Evolutionary conservation across 1,140 invertebrate genomes (phyloP).

Genomic region (Heterodera carotae): DNA sequence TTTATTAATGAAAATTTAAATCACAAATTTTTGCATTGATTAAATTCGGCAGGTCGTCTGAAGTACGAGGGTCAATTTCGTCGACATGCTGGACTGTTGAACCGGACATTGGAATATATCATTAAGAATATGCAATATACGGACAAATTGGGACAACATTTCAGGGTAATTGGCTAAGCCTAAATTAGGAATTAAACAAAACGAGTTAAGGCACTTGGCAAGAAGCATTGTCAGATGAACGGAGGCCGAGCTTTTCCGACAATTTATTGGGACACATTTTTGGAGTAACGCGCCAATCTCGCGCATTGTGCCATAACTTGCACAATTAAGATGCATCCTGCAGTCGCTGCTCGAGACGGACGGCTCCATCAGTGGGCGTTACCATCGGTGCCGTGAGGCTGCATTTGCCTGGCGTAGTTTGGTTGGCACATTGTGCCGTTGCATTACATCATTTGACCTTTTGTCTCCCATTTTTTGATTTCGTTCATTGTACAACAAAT

Average conservation of each 20-base stretch:
- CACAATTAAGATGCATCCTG: constrained; percentile 14
- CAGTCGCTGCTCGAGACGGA: constrained; percentile 34
- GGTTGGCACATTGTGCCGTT: not conserved
- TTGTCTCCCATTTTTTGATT: constrained; percentile 33
- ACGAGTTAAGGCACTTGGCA: constrained; percentile 47
- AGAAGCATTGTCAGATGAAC: constrained; percentile 49
- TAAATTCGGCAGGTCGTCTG: constrained; percentile 17
- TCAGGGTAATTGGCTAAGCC: constrained; percentile 29
- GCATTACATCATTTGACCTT: too few relatives aligned
- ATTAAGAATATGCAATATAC: constrained; percentile 51
- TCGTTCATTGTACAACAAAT: constrained; percentile 52
- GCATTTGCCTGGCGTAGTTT: constrained; percentile 45
- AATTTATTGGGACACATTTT: constrained; percentile 52
- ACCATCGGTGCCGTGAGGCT: constrained; percentile 47
- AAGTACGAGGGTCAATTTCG: constrained; percentile 41
- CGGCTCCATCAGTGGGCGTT: constrained; percentile 24
- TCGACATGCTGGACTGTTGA: constrained; percentile 45
- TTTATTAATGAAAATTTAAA: too few relatives aligned
- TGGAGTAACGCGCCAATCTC: constrained; percentile 41
- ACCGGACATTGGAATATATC: constrained; percentile 47
- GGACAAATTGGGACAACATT: constrained; percentile 51
- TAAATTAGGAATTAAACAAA: not conserved
- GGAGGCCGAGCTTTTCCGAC: constrained; percentile 42
- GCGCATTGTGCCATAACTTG: not conserved
- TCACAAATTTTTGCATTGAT: too few relatives aligned